Percentiles rank a stretch among this genome's conserved stretches.
Evolutionary conservation across 2,113 vertebrate species (phyloP).

Genomic region (Rousettus leschenaultii): DNA sequence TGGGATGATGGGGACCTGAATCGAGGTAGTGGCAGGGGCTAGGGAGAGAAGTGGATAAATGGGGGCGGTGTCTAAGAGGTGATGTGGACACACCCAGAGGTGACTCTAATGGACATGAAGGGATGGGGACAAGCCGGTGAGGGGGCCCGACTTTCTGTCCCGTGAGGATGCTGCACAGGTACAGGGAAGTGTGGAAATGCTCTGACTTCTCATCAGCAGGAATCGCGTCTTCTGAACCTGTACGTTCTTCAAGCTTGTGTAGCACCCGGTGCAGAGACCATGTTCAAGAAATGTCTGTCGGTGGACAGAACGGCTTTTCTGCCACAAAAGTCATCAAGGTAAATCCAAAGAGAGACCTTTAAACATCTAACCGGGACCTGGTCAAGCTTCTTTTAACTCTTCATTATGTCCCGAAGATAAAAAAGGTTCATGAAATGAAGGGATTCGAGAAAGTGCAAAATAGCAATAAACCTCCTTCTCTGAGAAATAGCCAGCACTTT

Average conservation of each 20-base stretch:
- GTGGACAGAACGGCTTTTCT: background rate
- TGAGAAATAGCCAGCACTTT: background rate
- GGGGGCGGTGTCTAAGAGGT: background rate
- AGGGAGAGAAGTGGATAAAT: background rate
- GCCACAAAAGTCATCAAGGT: background rate
- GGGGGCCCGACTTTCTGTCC: background rate
- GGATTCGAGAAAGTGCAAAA: background rate
- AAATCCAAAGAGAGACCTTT: background rate
- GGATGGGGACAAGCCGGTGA: background rate
- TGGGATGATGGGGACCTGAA: background rate
- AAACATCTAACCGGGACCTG: background rate
- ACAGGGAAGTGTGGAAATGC: background rate
- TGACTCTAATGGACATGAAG: background rate
- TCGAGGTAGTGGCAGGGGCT: background rate
- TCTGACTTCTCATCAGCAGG: background rate
- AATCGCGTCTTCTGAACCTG: background rate
- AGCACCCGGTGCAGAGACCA: background rate
- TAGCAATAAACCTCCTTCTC: background rate
- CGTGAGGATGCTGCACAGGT: accelerated
- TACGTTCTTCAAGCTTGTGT: background rate
- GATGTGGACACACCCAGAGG: background rate
- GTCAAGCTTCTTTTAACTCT: background rate
- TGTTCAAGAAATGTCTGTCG: background rate
- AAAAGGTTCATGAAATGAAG: background rate
- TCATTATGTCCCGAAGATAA: background rate